Evolutionary conservation across 2,113 vertebrate genomes (phyloP).

Genomic region (Lates calcarifer): DNA sequence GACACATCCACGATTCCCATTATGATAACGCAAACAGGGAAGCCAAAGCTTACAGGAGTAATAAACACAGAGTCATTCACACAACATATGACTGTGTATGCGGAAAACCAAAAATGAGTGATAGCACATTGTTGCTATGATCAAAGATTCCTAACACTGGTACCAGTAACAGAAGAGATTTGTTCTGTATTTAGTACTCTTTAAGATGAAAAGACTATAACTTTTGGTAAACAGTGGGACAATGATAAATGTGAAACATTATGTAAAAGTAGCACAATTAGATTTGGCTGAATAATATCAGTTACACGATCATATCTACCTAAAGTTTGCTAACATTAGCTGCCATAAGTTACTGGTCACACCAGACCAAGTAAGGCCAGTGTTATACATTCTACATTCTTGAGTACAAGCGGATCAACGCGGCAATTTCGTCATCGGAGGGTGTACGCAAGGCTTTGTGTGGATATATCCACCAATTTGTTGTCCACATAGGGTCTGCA

Average conservation of each 20-base stretch:
- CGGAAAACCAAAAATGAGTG: background rate
- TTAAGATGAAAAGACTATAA: background rate
- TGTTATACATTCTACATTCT: too few relatives aligned
- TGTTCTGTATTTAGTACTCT: background rate
- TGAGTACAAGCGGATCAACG: too few relatives aligned
- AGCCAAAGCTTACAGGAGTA: slow-evolving; percentile 6
- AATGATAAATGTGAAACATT: background rate
- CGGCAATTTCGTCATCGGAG: too few relatives aligned
- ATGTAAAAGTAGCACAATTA: too few relatives aligned
- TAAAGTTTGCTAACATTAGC: background rate
- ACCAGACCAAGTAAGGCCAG: background rate
- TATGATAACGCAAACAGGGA: slow-evolving; percentile 73
- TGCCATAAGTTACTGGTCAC: background rate
- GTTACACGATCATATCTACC: background rate
- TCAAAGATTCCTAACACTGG: background rate
- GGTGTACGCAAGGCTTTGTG: too few relatives aligned
- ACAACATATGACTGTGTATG: background rate
- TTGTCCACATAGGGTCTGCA: too few relatives aligned
- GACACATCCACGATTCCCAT: slow-evolving; percentile 73
- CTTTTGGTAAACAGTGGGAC: background rate
- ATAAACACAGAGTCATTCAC: slow-evolving; percentile 8
- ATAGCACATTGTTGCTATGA: background rate
- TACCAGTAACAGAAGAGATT: background rate
- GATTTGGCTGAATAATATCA: background rate
- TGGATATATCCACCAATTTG: too few relatives aligned